These are phyloP conservation scores for Myotis yumanensis DNA, from an alignment of 2,113 vertebrate genomes.

Conservation along the genomic window DNA sequence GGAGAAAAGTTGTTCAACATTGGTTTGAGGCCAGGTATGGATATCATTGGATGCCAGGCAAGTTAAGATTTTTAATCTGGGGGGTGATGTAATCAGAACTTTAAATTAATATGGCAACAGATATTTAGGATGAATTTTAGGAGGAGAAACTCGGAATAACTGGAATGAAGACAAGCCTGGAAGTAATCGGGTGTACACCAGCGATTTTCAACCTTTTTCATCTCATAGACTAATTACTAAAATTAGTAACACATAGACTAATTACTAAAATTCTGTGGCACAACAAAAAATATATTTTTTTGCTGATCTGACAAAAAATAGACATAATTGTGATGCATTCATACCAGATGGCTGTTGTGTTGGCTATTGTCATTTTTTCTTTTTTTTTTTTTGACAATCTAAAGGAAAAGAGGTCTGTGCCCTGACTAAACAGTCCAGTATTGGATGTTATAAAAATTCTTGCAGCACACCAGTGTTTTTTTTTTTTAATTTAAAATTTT, in stretches of 20 bases:
- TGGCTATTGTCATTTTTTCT: background rate
- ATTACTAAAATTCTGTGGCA: background rate
- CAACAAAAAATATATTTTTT: background rate
- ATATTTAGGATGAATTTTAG: slow-evolving; percentile 27
- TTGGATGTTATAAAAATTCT: background rate
- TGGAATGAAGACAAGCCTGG: background rate
- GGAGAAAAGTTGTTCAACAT: background rate
- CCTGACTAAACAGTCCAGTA: background rate
- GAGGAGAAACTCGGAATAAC: slow-evolving; percentile 1
- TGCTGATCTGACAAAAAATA: background rate
- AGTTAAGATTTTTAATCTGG: slow-evolving; percentile 42
- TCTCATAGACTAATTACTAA: background rate
- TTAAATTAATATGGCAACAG: slow-evolving; percentile 12
- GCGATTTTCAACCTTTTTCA: background rate
- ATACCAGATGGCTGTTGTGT: background rate
- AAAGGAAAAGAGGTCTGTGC: background rate
- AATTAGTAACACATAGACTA: background rate
- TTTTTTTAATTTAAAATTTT: background rate
- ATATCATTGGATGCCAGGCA: background rate
- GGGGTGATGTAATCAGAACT: background rate
- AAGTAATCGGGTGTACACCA: background rate
- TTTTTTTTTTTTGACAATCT: background rate
- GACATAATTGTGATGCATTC: background rate
- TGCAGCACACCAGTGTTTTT: background rate
- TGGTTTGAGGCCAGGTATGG: background rate